phyloP scores from a whole-genome alignment of 2,888 invertebrate genomes.

The Catocala fraxini region DNA sequence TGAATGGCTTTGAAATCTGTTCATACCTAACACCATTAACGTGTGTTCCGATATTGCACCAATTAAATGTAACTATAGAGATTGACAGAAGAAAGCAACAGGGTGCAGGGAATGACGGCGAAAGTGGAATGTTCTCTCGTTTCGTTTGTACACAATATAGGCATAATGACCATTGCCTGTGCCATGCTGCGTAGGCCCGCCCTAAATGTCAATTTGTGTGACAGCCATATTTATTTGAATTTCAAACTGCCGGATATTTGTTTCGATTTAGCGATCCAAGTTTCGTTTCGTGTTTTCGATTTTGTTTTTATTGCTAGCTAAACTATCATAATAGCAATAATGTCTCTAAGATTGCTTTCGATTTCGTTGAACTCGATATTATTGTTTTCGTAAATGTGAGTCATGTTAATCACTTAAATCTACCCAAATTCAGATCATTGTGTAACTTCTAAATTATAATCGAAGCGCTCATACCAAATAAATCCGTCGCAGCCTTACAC shows the following conservation, averaged over 20 bases:
- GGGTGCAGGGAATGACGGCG: constrained; percentile 65
- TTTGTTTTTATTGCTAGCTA: constrained; percentile 5
- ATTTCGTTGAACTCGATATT: background rate
- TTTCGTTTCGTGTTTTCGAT: constrained; percentile 6
- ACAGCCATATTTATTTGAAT: constrained; percentile 42
- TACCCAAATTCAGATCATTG: no score
- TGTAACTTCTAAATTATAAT: no score
- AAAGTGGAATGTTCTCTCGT: constrained; percentile 69
- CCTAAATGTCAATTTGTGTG: constrained; percentile 59
- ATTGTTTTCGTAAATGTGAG: background rate
- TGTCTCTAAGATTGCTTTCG: background rate
- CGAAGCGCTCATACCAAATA: no score
- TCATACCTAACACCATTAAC: constrained; percentile 35
- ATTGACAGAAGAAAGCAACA: constrained; percentile 78
- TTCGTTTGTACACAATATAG: constrained; percentile 61
- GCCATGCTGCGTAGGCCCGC: constrained; percentile 39
- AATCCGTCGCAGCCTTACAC: no score
- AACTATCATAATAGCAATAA: constrained; percentile 2
- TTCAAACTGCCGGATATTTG: constrained; percentile 27
- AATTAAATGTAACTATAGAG: constrained; percentile 69
- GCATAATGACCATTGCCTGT: constrained; percentile 56
- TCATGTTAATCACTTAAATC: no score
- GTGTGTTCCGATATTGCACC: constrained; percentile 66
- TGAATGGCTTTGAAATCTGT: constrained; percentile 29
- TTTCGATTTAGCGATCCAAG: constrained; percentile 15